phyloP scores from a whole-genome alignment of 2,797 vertebrate species.

The Kryptolebias ocellatus region DNA sequence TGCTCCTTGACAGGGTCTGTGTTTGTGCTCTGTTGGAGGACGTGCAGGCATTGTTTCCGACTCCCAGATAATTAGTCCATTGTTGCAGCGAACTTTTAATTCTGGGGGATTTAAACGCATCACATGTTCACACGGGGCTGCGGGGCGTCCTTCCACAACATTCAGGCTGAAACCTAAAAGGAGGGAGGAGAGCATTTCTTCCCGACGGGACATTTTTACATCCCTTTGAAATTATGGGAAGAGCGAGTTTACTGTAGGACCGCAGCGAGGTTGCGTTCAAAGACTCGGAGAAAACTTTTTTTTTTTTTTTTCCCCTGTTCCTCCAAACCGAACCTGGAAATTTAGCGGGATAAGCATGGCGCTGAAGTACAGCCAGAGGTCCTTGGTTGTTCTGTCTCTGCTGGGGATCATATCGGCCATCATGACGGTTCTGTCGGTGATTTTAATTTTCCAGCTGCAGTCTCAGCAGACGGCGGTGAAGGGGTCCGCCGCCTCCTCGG shows the following conservation, averaged over 20 bases:
- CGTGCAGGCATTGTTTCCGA: conserved; percentile 57
- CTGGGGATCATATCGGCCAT: conserved; percentile 85
- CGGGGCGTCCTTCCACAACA: conserved; percentile 25
- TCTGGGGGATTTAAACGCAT: conserved; percentile 77
- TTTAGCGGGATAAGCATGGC: conserved; percentile 69
- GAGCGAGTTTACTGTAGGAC: conserved; percentile 16
- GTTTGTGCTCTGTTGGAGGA: conserved; percentile 17
- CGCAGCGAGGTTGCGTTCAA: neutral
- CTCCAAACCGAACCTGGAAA: neutral
- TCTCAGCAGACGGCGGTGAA: conserved; percentile 73
- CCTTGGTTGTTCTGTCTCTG: conserved; percentile 80
- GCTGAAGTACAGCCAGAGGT: conserved; percentile 82
- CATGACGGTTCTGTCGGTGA: conserved; percentile 87
- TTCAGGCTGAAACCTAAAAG: conserved; percentile 37
- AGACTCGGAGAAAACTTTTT: neutral
- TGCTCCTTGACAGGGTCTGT: too few relatives aligned
- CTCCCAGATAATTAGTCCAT: conserved; percentile 75
- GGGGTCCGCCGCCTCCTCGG: conserved; percentile 49
- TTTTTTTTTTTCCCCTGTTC: rapidly evolving
- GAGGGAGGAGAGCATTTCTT: conserved; percentile 27
- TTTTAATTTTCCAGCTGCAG: conserved; percentile 89
- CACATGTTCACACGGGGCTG: conserved; percentile 76
- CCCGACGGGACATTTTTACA: neutral
- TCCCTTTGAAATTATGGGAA: conserved; percentile 5
- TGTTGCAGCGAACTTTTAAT: conserved; percentile 80